phyloP scores from a whole-genome alignment of 1,140 invertebrate species.

The Drosophila kepulauana region DNA sequence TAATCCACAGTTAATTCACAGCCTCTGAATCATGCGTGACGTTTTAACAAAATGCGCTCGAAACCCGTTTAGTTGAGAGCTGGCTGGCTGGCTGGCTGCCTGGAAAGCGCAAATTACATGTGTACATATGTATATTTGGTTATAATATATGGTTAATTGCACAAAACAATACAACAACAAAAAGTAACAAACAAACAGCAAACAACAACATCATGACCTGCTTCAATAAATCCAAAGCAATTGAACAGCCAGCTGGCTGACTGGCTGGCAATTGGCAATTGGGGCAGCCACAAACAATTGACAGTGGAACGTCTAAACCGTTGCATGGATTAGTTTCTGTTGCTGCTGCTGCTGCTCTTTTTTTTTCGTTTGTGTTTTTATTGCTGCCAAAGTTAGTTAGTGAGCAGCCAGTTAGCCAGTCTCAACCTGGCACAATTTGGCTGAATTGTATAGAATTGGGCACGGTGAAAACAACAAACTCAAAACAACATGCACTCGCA shows the following conservation, averaged over 20 bases:
- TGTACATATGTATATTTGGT: conserved; percentile 15
- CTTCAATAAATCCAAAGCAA: conserved; percentile 60
- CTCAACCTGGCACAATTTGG: conserved; percentile 46
- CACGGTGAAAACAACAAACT: conserved; percentile 45
- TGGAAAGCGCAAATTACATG: conserved; percentile 50
- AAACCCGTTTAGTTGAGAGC: conserved; percentile 40
- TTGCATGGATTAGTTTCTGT: conserved; percentile 51
- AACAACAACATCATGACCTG: conserved; percentile 60
- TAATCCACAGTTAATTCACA: conserved; percentile 41
- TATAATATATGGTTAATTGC: conserved; percentile 47
- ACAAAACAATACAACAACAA: conserved; percentile 51
- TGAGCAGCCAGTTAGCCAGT: conserved; percentile 2
- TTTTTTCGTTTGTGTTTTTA: not conserved
- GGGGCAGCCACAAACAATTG: conserved; percentile 35
- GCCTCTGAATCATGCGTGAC: conserved; percentile 42
- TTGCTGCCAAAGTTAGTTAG: conserved; percentile 48
- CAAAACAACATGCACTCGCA: not conserved
- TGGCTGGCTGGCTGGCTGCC: conserved; percentile 42
- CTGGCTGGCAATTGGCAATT: conserved; percentile 35
- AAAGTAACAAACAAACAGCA: not conserved
- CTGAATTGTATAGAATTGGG: conserved; percentile 53
- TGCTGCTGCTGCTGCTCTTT: not conserved
- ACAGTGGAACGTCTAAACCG: conserved; percentile 57
- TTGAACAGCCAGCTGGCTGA: conserved; percentile 16
- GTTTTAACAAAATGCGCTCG: conserved; percentile 24